Base-by-base conservation (phyloP, 2,113 vertebrate genomes). In the Pycnonotus jocosus region DNA sequence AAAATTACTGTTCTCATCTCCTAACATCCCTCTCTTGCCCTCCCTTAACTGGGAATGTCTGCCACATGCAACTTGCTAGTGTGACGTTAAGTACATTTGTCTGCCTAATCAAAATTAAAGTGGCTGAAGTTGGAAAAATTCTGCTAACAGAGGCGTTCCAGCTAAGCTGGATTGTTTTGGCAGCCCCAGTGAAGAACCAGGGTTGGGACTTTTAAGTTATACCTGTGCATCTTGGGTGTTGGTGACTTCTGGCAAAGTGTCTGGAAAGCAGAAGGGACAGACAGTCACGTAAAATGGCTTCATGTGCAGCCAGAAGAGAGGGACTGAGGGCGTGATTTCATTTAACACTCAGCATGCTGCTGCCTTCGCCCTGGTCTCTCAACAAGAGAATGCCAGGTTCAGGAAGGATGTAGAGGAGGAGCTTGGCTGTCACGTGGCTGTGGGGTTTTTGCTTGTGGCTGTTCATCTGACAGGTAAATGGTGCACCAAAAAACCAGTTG, bases 361-460 rank as follows among this genome's bases (percentile, higher is more conserved):
- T 27, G 66, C 71, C 56, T 79, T 83, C 1, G 1, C 6, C 11
- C 8, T 2, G 3, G 15, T 50, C 21, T 66, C 42, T 68, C 6
- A 30, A 2, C 18, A 35, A 17, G 51, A 44, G 27, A 35, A 31
- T 40, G 23, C 50, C 81, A 8, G n/a, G 3, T 22, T 38, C 40
- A 33, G 81, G 28, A 27, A 12, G 4, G n/a, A 33, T 73, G 40
- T 15, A 27, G 33, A 6, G 15, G 9, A 38, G 69, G n/a, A 73
- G 9, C 48, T 56, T 40, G 40, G 40, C 23, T 64, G 48, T 85
- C 16, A 7, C 0, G 0, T 35, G 27, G 58, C 42, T 58, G 5
- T 35, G 35, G 27, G 21, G 6, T 71, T 90, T 81, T 92, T 4
- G 5, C 27, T 66, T 33, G 9, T 54, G 23, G 11, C 11, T 53